Evolutionary conservation across 2,888 invertebrate species (phyloP).

Genomic region (Hirtodrosophila duncani): DNA sequence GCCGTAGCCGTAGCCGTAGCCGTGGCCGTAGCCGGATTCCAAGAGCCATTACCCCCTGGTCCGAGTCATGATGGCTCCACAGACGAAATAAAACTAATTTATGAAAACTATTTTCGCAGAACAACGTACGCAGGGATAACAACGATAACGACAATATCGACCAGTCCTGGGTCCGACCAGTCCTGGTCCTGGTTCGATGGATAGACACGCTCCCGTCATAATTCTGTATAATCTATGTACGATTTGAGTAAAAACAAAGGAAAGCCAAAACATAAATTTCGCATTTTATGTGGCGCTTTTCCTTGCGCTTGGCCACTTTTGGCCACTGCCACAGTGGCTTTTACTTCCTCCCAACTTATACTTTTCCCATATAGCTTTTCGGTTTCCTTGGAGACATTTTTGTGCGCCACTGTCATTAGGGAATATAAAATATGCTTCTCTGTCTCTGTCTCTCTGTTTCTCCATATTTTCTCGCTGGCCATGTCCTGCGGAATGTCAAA

Average conservation of each 20-base stretch:
- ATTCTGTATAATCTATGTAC: conserved; percentile 73
- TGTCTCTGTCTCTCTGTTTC: conserved; percentile 11
- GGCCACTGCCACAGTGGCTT: conserved; percentile 12
- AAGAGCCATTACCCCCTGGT: neutral
- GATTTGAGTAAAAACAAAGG: conserved; percentile 73
- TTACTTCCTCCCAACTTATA: conserved; percentile 9
- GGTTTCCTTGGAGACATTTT: conserved; percentile 57
- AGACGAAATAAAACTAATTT: conserved; percentile 71
- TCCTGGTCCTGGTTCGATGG: conserved; percentile 62
- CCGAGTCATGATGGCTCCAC: conserved; percentile 43
- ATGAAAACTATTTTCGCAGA: conserved; percentile 71
- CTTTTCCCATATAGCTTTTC: conserved; percentile 8
- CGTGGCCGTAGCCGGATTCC: too few relatives aligned
- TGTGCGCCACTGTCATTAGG: conserved; percentile 68
- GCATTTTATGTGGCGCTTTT: conserved; percentile 73
- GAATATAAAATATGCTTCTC: conserved; percentile 68
- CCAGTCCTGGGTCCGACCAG: conserved; percentile 9
- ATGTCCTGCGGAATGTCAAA: conserved; percentile 73
- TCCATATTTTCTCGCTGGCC: conserved; percentile 30
- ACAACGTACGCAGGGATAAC: conserved; percentile 27
- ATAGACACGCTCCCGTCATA: conserved; percentile 72
- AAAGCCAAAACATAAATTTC: conserved; percentile 67
- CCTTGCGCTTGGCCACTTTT: conserved; percentile 40
- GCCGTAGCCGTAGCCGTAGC: neutral
- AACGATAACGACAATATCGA: conserved; percentile 34